Base-by-base conservation (phyloP, 2,797 vertebrate genomes). In the Scarus forsteni region DNA sequence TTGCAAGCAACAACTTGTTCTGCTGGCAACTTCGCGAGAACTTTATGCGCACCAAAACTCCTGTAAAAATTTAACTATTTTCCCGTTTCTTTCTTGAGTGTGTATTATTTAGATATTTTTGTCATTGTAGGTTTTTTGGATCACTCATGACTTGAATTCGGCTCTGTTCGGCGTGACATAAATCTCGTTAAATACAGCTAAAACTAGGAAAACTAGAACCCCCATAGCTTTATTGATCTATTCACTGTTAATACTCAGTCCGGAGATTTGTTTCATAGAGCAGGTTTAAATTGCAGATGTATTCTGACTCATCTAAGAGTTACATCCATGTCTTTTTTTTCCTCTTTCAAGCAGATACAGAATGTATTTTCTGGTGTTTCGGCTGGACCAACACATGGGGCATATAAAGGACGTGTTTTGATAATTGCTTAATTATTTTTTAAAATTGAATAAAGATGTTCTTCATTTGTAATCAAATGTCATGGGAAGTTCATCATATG, bases 221-320 rank as follows among this genome's bases (percentile, higher is more conserved):
- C 3, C 0, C 19, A 2, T 15, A 27, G 4, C 27, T 27, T 27
- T 14, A 7, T 11, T 6, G 0, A 3, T 50, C 7, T 43, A 42
- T 16, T 40, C 12, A 39, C 14, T 63, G 70, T 53, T 2, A 15
- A 74, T 43, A 0, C 1, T 16, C 13, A 50, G 8, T 5, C 49
- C 34, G 58, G 27, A 27, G 27, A 27, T 27, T 27, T 2, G 27
- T 27, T 27, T 27, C 27, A 4, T 27, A 66, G 36, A 18, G 9
- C 57, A 44, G 18, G 7, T 70, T 79, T 62, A 16, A 48, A 61
- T 83, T 39, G 71, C 65, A 12, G 53, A 52, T 79, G 60, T 69
- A 65, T 39, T 65, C 40, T 52, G 74, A 79, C 49, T 83, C 78
- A 72, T 81, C 77, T 85, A 60, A 53, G 27, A 27, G 27, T 27